Evolutionary conservation across 2,113 vertebrate genomes (phyloP).

Genomic region (Macrotis lagotis): DNA sequence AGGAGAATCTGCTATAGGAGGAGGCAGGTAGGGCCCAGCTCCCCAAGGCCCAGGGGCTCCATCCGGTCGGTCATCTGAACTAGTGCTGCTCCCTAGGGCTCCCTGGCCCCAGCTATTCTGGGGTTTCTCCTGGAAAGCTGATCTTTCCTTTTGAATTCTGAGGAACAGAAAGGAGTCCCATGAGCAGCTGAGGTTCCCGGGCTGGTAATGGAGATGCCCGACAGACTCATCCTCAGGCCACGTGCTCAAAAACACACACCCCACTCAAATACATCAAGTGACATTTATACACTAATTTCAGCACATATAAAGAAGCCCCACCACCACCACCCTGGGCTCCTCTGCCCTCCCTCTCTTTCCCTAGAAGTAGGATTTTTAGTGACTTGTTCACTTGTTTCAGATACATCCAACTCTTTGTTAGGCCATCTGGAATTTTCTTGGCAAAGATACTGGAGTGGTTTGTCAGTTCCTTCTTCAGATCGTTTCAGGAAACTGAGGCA

Average conservation of each 20-base stretch:
- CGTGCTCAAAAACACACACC: background rate
- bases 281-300: background rate
- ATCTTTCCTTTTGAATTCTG: background rate
- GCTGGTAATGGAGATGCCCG: background rate
- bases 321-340: background rate
- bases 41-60: background rate
- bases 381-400: too few relatives aligned
- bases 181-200: background rate
- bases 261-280: background rate
- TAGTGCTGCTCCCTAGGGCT: background rate
- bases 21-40: background rate
- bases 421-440: background rate
- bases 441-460: background rate
- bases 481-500: background rate
- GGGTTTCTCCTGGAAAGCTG: background rate
- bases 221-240: background rate
- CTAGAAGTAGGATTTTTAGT: background rate
- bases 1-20: background rate
- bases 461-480: background rate
- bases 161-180: background rate
- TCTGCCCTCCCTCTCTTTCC: background rate
- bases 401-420: too few relatives aligned
- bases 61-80: background rate
- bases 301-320: background rate
- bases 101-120: background rate